Percentiles rank a stretch among this genome's conserved stretches.
These are phyloP conservation scores for Rhopalosiphum nymphaeae DNA, from an alignment of 2,888 invertebrate genomes.

Conservation along the genomic window DNA sequence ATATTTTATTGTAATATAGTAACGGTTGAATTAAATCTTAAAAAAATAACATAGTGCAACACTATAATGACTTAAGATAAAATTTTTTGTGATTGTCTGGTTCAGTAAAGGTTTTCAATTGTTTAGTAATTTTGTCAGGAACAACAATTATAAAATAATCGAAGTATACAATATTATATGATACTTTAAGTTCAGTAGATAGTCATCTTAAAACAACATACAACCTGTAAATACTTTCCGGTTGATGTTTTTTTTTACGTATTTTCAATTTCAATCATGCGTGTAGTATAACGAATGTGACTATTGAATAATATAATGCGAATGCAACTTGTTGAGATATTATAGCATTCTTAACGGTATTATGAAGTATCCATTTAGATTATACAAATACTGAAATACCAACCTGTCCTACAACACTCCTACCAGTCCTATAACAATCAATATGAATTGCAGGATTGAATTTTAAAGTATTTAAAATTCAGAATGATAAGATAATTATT, in stretches of 20 bases:
- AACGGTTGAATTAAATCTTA: neutral
- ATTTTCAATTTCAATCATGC: conserved; percentile 13
- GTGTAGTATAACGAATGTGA: conserved; percentile 1
- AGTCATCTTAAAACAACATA: neutral
- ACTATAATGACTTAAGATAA: neutral
- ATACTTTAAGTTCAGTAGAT: neutral
- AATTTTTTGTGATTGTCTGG: neutral
- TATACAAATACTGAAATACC: conserved; percentile 4
- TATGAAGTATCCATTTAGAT: conserved; percentile 12
- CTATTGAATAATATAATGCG: conserved; percentile 2
- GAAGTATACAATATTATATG: neutral
- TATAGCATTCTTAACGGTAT: conserved; percentile 23
- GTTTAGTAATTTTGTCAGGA: neutral
- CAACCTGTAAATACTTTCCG: neutral
- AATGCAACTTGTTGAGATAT: conserved; percentile 5
- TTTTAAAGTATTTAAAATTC: neutral
- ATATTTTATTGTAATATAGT: neutral
- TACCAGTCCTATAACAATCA: neutral
- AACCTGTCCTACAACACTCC: neutral
- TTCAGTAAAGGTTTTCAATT: neutral
- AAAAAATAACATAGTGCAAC: neutral
- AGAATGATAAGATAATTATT: neutral
- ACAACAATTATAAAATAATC: neutral
- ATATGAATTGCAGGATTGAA: neutral
- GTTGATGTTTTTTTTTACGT: neutral